These are phyloP conservation scores for Hydropotes inermis DNA, from an alignment of 2,113 vertebrate species.

Conservation along the genomic window DNA sequence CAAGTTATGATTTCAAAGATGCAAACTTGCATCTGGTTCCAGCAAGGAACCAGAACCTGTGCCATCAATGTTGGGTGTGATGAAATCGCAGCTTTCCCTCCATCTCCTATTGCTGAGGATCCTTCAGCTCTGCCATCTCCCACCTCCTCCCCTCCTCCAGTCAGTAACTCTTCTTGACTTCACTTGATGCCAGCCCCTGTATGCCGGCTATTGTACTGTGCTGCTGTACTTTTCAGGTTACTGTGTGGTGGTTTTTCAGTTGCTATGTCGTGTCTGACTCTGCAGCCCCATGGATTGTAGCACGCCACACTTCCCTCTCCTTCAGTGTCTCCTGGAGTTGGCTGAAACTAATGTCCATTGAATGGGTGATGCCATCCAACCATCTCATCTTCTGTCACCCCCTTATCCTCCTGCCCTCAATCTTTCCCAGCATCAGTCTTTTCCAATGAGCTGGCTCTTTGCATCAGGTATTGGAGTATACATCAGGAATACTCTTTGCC, in stretches of 20 bases:
- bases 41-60: not conserved
- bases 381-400: not conserved
- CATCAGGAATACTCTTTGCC: not conserved
- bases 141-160: not conserved
- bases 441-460: not conserved
- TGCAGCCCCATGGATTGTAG: not conserved
- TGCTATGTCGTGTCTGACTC: rapidly evolving
- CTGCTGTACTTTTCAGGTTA: not conserved
- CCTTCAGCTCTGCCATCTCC: not conserved
- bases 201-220: not conserved
- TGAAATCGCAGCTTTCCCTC: not conserved
- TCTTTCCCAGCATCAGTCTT: not conserved
- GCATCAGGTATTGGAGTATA: not conserved
- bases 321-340: not conserved
- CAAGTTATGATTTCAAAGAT: not conserved
- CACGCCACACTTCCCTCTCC: not conserved
- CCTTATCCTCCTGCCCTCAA: not conserved
- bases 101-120: not conserved
- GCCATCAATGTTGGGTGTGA: rapidly evolving
- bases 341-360: not conserved
- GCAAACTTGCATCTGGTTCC: not conserved
- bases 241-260: not conserved
- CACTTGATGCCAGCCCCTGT: not conserved
- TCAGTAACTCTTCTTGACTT: not conserved
- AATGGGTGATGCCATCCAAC: not conserved